Percentiles rank a stretch among this genome's conserved stretches.
Conservation (phyloP, 2,888 invertebrate species). For the Hydraecia micacea region DNA sequence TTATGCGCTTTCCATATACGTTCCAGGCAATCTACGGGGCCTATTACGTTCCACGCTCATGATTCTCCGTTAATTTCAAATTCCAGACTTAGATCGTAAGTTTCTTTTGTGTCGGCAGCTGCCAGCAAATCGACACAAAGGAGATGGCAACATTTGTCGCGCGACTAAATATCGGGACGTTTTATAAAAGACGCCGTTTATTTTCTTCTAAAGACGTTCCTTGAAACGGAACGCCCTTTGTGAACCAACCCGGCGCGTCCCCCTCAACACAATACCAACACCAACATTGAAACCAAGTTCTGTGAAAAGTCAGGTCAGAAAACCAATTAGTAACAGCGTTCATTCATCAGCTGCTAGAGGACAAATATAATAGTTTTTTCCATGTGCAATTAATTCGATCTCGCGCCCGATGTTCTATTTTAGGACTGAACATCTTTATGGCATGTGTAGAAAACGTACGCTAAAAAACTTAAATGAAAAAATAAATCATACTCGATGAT, state of each 20-base stretch:
- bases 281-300: conserved; percentile 74
- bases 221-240: conserved; percentile 86
- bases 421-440: conserved; percentile 78
- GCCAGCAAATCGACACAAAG: conserved; percentile 84
- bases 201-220: conserved; percentile 82
- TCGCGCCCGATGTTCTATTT: conserved; percentile 74
- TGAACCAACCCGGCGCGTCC: conserved; percentile 75
- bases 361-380: conserved; percentile 74
- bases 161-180: conserved; percentile 80
- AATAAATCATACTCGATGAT: conserved; percentile 84
- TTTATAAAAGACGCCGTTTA: conserved; percentile 85
- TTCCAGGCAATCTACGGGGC: conserved; percentile 85
- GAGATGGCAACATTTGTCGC: conserved; percentile 87
- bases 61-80: conserved; percentile 87
- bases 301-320: conserved; percentile 80
- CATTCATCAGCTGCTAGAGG: conserved; percentile 78
- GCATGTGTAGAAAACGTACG: conserved; percentile 77
- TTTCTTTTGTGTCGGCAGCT: conserved; percentile 86
- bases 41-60: conserved; percentile 85
- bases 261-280: conserved; percentile 74
- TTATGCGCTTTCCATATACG: conserved; percentile 90
- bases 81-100: conserved; percentile 81
- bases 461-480: conserved; percentile 76
- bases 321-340: conserved; percentile 79
- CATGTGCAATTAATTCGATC: conserved; percentile 73